A percentile compares a stretch with the other conserved stretches of the same genome.
phyloP scores from a whole-genome alignment of 2,888 invertebrate species.

The Smittia aterrima region DNA sequence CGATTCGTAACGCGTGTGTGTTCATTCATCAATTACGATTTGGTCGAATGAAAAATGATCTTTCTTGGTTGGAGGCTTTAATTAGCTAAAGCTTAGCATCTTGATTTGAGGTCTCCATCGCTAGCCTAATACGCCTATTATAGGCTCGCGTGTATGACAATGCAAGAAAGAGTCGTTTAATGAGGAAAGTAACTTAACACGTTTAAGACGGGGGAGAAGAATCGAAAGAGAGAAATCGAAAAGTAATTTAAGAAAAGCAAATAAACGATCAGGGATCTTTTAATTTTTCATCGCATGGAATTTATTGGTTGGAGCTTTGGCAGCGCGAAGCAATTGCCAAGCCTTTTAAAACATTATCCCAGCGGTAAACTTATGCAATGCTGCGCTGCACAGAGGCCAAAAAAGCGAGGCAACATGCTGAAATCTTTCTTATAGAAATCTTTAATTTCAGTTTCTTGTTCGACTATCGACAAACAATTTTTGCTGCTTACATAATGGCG shows the following conservation, averaged over 20 bases:
- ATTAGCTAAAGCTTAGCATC: slow-evolving; percentile 9
- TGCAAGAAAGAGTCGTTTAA: slow-evolving; percentile 18
- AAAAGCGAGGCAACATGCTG: not conserved
- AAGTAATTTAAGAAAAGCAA: slow-evolving; percentile 24
- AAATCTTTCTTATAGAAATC: slow-evolving; percentile 15
- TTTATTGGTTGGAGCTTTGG: not conserved
- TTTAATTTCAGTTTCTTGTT: slow-evolving; percentile 23
- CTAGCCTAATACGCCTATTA: slow-evolving; percentile 17
- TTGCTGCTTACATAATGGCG: slow-evolving; percentile 1
- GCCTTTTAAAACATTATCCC: slow-evolving; percentile 1
- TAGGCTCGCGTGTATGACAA: slow-evolving; percentile 25
- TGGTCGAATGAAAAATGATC: slow-evolving; percentile 19
- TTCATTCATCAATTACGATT: slow-evolving; percentile 15
- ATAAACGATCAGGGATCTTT: slow-evolving; percentile 19
- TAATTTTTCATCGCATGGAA: not conserved
- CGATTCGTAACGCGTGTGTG: slow-evolving; percentile 15
- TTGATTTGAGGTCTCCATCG: slow-evolving; percentile 11
- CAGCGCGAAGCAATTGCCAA: slow-evolving; percentile 5
- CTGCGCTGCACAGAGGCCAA: slow-evolving; percentile 14
- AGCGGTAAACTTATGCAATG: slow-evolving; percentile 14
- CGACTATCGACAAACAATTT: not conserved
- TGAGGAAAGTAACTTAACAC: slow-evolving; percentile 22
- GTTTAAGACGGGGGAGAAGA: not conserved
- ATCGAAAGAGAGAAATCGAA: slow-evolving; percentile 7
- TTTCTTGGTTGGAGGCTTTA: not conserved